A percentile compares a stretch with the other conserved stretches of the same genome.
phyloP scores from a whole-genome alignment of 1,140 invertebrate species.

The Acromyrmex echinatior region DNA sequence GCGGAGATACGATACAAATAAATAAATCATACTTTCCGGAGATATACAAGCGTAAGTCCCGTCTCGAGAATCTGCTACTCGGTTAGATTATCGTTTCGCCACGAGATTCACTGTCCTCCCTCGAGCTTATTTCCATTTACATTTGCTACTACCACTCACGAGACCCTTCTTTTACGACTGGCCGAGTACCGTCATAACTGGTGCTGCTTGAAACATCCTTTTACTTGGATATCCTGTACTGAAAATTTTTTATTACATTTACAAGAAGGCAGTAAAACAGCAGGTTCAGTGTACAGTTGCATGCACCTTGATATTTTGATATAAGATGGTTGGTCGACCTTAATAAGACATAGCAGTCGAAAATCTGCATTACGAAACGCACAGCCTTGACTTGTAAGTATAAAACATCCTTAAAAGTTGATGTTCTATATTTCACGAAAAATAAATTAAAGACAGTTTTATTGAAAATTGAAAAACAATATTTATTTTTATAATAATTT shows the following conservation, averaged over 20 bases:
- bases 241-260: constrained; percentile 57
- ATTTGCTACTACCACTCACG: constrained; percentile 27
- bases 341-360: neutral
- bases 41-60: constrained; percentile 42
- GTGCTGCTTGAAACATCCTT: constrained; percentile 48
- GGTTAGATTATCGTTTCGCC: constrained; percentile 56
- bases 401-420: too few relatives aligned
- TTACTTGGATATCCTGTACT: constrained; percentile 22
- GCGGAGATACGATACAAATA: constrained; percentile 24
- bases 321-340: neutral
- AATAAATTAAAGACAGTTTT: too few relatives aligned
- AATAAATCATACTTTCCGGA: constrained; percentile 51
- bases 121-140: constrained; percentile 67
- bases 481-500: too few relatives aligned
- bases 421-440: too few relatives aligned
- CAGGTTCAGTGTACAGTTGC: neutral
- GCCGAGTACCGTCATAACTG: constrained; percentile 51
- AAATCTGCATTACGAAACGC: constrained; percentile 7
- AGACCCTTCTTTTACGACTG: constrained; percentile 38
- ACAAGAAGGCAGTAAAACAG: constrained; percentile 33
- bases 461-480: too few relatives aligned
- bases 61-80: constrained; percentile 46
- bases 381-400: too few relatives aligned
- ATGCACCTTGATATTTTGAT: constrained; percentile 29
- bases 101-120: constrained; percentile 52